Evolutionary conservation across 1,140 invertebrate species (phyloP).

Genomic region (Centruroides vittatus): DNA sequence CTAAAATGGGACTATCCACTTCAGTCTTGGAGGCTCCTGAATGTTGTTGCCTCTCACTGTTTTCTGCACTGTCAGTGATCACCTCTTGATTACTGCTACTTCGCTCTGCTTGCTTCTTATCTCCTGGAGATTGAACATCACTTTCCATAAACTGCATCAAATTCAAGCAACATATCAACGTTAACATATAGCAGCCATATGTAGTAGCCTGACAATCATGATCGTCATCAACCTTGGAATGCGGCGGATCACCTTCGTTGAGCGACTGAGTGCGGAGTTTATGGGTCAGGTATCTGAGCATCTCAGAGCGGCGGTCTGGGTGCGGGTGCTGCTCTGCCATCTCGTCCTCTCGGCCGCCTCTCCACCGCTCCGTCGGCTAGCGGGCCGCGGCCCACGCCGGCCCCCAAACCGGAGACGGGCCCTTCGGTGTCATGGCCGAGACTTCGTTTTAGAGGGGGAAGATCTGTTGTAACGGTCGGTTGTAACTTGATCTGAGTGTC

Average conservation of each 20-base stretch:
- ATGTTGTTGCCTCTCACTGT: background rate
- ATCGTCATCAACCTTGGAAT: slow-evolving; percentile 17
- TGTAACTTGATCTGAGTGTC: too few species aligned
- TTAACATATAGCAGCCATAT: too few species aligned
- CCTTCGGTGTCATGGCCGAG: too few species aligned
- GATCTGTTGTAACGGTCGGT: too few species aligned
- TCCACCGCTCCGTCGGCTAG: too few species aligned
- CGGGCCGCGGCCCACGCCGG: too few species aligned
- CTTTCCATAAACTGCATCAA: slow-evolving; percentile 24
- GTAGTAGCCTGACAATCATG: too few species aligned
- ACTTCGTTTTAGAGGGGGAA: too few species aligned
- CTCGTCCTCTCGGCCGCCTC: too few species aligned
- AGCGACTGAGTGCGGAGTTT: slow-evolving; percentile 24
- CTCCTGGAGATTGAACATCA: slow-evolving; percentile 6
- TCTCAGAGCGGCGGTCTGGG: slow-evolving; percentile 3
- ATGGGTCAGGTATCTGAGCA: slow-evolving; percentile 24
- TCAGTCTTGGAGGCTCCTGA: background rate
- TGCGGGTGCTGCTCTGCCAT: too few species aligned
- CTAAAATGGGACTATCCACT: slow-evolving; percentile 20
- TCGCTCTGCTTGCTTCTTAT: background rate
- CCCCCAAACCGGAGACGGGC: too few species aligned
- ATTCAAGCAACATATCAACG: background rate
- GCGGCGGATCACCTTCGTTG: slow-evolving; percentile 23
- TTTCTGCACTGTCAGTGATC: background rate
- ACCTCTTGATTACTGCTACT: background rate